A percentile compares a stretch with the other conserved stretches of the same genome.
phyloP scores from a whole-genome alignment of 1,140 invertebrate genomes.

The Achroia grisella region DNA sequence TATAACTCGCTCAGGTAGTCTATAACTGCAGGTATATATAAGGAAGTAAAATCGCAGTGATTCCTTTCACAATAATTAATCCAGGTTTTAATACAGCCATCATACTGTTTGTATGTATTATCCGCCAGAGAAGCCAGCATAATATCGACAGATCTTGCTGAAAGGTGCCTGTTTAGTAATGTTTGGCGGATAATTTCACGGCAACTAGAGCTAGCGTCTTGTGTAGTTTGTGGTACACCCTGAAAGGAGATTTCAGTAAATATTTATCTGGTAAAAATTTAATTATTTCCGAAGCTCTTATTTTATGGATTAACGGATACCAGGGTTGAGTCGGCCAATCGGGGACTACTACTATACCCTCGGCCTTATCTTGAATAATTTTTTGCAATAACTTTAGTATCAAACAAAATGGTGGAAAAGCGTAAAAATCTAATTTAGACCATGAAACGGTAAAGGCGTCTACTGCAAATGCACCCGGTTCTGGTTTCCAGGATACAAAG shows the following conservation, averaged over 20 bases:
- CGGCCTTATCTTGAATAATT: slow-evolving; percentile 17
- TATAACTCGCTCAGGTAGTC: background rate
- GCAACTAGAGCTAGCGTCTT: background rate
- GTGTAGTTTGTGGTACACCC: background rate
- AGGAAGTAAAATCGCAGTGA: background rate
- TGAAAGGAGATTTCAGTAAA: background rate
- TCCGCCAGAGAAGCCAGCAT: background rate
- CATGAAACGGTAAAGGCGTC: slow-evolving; percentile 14
- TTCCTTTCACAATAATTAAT: background rate
- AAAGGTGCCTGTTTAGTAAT: background rate
- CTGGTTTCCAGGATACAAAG: slow-evolving; percentile 13
- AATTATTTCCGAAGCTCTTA: background rate
- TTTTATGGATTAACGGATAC: slow-evolving; percentile 15
- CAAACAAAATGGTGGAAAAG: slow-evolving; percentile 23
- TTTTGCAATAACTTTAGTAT: slow-evolving; percentile 12
- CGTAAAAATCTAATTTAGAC: slow-evolving; percentile 9
- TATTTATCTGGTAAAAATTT: background rate
- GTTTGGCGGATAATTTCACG: background rate
- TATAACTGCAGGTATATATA: background rate
- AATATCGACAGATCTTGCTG: background rate
- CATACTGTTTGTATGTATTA: background rate
- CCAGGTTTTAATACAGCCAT: background rate
- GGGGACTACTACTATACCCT: slow-evolving; percentile 17
- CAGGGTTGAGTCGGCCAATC: slow-evolving; percentile 16
- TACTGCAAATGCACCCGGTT: slow-evolving; percentile 5